These are phyloP conservation scores for Nomia melanderi DNA, from an alignment of 1,140 invertebrate species.

Conservation along the genomic window DNA sequence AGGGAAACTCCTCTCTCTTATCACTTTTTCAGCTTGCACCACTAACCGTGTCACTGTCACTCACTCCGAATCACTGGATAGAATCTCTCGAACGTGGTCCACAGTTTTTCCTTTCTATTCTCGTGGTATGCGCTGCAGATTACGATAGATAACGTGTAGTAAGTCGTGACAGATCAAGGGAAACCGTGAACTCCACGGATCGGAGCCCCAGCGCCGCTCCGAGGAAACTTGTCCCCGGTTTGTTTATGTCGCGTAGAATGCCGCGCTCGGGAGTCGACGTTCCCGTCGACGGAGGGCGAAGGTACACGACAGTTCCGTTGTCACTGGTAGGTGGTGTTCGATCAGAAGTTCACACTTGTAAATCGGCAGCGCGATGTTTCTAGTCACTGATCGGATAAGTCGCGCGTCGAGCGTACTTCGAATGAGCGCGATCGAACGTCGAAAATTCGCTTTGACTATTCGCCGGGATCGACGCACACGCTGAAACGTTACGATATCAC, in stretches of 20 bases:
- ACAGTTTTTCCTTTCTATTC: not conserved
- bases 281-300: too few relatives aligned
- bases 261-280: too few relatives aligned
- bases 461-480: not conserved
- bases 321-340: not conserved
- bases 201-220: too few relatives aligned
- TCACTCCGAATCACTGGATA: slow-evolving; percentile 42
- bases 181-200: too few relatives aligned
- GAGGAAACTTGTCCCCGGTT: not conserved
- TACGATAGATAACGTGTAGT: too few relatives aligned
- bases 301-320: not conserved
- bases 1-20: not conserved
- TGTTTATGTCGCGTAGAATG: slow-evolving; percentile 16
- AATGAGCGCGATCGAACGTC: too few relatives aligned
- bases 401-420: too few relatives aligned
- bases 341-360: not conserved
- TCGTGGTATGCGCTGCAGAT: not conserved
- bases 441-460: too few relatives aligned
- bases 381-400: too few relatives aligned
- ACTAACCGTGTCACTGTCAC: slow-evolving; percentile 68
- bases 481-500: not conserved
- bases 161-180: too few relatives aligned
- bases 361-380: too few relatives aligned
- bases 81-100: slow-evolving; percentile 12
- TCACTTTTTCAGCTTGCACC: slow-evolving; percentile 44